These are phyloP conservation scores for Cynocephalus volans DNA, from an alignment of 2,113 vertebrate species.

Conservation along the genomic window DNA sequence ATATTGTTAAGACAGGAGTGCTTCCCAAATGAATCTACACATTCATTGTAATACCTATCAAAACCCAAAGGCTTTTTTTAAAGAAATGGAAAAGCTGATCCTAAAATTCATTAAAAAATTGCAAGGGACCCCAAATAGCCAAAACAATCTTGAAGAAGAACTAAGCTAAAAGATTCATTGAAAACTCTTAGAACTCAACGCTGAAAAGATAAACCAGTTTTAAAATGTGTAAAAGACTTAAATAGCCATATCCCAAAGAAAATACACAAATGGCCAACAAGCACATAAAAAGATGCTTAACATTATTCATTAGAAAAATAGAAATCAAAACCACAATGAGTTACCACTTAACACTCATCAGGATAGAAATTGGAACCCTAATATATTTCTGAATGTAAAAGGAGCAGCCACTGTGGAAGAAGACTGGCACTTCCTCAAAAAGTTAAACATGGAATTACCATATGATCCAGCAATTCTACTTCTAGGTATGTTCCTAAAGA, in stretches of 20 bases:
- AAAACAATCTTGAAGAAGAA: constrained; percentile 50
- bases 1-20: neutral
- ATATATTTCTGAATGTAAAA: constrained; percentile 7
- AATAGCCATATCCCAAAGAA: constrained; percentile 29
- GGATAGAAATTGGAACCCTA: neutral
- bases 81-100: constrained; percentile 29
- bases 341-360: neutral
- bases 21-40: neutral
- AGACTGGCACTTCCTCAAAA: neutral
- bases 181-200: constrained; percentile 18
- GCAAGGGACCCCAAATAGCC: neutral
- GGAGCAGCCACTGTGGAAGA: neutral
- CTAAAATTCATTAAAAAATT: constrained; percentile 50
- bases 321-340: constrained; percentile 3
- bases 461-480: neutral
- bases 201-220: constrained; percentile 36
- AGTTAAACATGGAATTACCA: constrained; percentile 51
- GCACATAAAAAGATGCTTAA: constrained; percentile 17
- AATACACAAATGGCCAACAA: constrained; percentile 26
- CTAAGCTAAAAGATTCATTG: constrained; percentile 5
- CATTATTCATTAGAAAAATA: constrained; percentile 21
- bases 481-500: neutral
- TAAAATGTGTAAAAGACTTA: neutral
- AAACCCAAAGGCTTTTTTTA: neutral
- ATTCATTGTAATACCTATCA: neutral